Evolutionary conservation across 2,797 vertebrate species (phyloP).

Genomic region (Tinamus major): DNA sequence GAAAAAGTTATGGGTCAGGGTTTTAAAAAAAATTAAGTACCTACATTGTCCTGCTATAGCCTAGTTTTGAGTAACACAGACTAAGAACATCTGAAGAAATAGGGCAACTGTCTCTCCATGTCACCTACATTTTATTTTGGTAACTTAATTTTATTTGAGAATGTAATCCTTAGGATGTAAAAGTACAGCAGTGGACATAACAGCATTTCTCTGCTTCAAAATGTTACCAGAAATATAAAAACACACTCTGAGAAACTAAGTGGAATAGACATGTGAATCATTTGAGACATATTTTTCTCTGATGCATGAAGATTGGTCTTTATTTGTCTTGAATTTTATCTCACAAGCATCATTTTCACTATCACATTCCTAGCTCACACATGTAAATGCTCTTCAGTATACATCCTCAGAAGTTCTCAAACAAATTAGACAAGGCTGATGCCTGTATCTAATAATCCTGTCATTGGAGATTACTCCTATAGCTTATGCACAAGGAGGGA

Average conservation of each 20-base stretch:
- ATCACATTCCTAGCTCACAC: background rate
- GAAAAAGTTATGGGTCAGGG: background rate
- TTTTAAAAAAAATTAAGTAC: background rate
- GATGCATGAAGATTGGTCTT: background rate
- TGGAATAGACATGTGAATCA: background rate
- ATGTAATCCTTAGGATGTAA: background rate
- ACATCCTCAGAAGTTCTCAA: background rate
- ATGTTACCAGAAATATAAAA: background rate
- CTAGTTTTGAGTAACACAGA: background rate
- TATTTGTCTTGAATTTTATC: background rate
- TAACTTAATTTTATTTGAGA: background rate
- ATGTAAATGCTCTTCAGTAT: background rate
- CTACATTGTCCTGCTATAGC: accelerated
- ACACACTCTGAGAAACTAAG: background rate
- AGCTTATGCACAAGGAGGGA: accelerated
- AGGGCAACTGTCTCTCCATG: background rate
- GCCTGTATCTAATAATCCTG: background rate
- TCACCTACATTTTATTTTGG: background rate
- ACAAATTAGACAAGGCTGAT: background rate
- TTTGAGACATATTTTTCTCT: background rate
- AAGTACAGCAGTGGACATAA: background rate
- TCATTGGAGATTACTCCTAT: background rate
- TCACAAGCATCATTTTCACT: background rate
- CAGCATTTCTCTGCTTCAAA: background rate
- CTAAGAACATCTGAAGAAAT: background rate